Evolutionary conservation across 2,888 invertebrate genomes (phyloP).

Genomic region (Archaeoteleia sp.): DNA sequence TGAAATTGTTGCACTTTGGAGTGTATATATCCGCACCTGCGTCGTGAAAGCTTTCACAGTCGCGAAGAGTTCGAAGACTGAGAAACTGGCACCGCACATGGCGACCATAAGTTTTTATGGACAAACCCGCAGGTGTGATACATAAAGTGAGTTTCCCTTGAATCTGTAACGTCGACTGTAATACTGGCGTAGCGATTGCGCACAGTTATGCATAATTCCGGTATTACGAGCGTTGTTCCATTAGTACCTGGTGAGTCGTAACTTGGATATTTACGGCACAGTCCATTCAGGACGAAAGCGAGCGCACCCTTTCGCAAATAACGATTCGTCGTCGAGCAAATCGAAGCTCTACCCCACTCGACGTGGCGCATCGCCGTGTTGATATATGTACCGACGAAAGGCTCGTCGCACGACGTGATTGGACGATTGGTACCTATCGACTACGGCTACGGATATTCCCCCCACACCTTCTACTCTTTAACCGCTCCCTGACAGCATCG

Average conservation of each 20-base stretch:
- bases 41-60: constrained; percentile 32
- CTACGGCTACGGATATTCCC: constrained; percentile 22
- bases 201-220: constrained; percentile 54
- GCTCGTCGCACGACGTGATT: constrained; percentile 24
- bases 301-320: constrained; percentile 51
- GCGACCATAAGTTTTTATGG: constrained; percentile 56
- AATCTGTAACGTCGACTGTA: constrained; percentile 44
- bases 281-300: constrained; percentile 49
- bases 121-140: constrained; percentile 50
- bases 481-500: constrained; percentile 13
- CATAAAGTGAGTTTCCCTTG: constrained; percentile 48
- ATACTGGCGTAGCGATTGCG: constrained; percentile 40
- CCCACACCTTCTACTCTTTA: constrained; percentile 26
- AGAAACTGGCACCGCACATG: constrained; percentile 47
- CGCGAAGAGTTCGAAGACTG: constrained; percentile 31
- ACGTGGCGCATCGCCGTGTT: constrained; percentile 4
- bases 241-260: constrained; percentile 55
- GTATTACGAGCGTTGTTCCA: constrained; percentile 53
- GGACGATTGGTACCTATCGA: constrained; percentile 42
- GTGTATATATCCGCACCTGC: constrained; percentile 37
- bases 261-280: constrained; percentile 56
- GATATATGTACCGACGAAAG: constrained; percentile 12
- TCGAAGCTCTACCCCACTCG: constrained; percentile 35
- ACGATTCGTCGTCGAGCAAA: constrained; percentile 51
- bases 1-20: constrained; percentile 35